These are phyloP conservation scores for Silvanus unidentatus DNA, from an alignment of 2,888 invertebrate genomes.

Conservation along the genomic window DNA sequence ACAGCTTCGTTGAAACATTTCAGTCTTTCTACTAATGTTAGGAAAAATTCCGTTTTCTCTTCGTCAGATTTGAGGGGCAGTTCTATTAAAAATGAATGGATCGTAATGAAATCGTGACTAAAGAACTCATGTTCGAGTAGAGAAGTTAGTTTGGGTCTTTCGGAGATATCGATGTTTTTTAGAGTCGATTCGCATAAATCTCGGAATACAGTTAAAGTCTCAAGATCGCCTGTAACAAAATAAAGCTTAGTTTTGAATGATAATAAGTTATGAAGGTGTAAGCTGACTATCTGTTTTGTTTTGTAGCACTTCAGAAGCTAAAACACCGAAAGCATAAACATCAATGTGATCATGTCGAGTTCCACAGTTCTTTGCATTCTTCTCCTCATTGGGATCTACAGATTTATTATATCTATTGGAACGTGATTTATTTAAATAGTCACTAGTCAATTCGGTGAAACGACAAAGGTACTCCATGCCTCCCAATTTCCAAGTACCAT, in stretches of 20 bases:
- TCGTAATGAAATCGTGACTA: conserved; percentile 77
- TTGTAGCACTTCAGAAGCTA: conserved; percentile 69
- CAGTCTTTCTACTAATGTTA: conserved; percentile 61
- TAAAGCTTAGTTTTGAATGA: background rate
- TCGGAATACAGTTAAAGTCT: conserved; percentile 63
- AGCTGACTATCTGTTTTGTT: conserved; percentile 52
- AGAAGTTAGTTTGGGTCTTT: conserved; percentile 62
- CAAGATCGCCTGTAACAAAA: conserved; percentile 56
- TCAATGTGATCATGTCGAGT: conserved; percentile 58
- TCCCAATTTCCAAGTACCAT: conserved; percentile 84
- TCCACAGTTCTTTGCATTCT: conserved; percentile 44
- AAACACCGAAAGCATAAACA: conserved; percentile 68
- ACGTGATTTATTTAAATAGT: conserved; percentile 62
- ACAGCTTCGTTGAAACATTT: conserved; percentile 70
- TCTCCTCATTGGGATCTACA: conserved; percentile 64
- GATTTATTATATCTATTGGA: conserved; percentile 61
- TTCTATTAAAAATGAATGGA: conserved; percentile 77
- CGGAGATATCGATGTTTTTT: conserved; percentile 58
- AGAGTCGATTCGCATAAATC: conserved; percentile 64
- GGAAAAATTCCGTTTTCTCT: conserved; percentile 76
- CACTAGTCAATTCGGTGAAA: conserved; percentile 58
- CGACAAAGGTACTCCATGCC: conserved; percentile 76
- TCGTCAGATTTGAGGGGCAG: conserved; percentile 71
- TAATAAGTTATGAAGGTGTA: background rate
- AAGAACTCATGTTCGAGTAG: conserved; percentile 71